phyloP scores from a whole-genome alignment of 2,888 invertebrate genomes.

The Oxystoma pomonae region DNA sequence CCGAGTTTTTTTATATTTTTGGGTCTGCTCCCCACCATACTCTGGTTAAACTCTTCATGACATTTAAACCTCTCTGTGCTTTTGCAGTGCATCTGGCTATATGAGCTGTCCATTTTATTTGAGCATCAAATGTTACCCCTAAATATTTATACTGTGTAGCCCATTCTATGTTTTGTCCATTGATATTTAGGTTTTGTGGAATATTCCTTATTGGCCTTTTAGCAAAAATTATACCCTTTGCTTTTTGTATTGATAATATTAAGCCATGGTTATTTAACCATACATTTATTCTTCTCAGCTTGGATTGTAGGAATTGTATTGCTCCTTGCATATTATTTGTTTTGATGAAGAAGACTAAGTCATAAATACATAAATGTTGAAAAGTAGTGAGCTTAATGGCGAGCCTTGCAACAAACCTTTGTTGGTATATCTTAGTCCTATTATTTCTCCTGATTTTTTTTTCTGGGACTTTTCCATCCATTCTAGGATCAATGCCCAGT shows the following conservation, averaged over 20 bases:
- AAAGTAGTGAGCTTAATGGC: too few species aligned
- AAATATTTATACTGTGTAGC: conserved; percentile 16
- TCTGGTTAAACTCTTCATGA: conserved; percentile 14
- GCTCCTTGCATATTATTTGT: too few species aligned
- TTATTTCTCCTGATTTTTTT: too few species aligned
- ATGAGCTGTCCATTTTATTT: conserved; percentile 17
- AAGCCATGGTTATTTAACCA: conserved; percentile 13
- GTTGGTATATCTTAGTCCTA: too few species aligned
- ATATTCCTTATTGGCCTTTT: conserved; percentile 6
- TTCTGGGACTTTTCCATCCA: too few species aligned
- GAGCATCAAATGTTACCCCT: conserved; percentile 5
- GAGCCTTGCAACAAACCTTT: too few species aligned
- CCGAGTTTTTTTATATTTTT: conserved; percentile 5
- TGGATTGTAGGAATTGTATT: too few species aligned
- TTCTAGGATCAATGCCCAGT: too few species aligned
- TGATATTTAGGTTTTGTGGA: neutral
- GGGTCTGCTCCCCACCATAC: conserved; percentile 20
- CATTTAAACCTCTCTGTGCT: conserved; percentile 16
- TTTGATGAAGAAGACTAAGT: too few species aligned
- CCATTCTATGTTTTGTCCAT: neutral
- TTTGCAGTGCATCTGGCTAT: conserved; percentile 9
- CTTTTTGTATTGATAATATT: conserved; percentile 11
- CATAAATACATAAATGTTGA: too few species aligned
- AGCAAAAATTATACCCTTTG: conserved; percentile 13
- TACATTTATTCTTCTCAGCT: conserved; percentile 2